Evolutionary conservation across 2,113 vertebrate species (phyloP), one percentile per base, ranked within the genome.

Genomic region (Lepisosteus osseus): DNA sequence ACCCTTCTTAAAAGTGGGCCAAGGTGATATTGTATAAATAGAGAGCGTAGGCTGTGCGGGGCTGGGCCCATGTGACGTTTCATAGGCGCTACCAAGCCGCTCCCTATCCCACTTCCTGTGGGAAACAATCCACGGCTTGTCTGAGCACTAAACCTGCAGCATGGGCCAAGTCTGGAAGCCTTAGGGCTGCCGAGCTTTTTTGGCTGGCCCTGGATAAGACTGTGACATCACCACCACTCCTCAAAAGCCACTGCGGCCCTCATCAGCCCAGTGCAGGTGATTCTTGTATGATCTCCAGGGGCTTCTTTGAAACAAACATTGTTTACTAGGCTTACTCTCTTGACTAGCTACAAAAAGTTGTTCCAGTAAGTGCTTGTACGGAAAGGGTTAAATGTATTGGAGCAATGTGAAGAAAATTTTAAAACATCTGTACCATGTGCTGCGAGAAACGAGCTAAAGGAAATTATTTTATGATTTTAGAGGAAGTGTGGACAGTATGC

Each of bases 31-130:
- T 85, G 86, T 90, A 85, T 89, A 90, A 89, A 90, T 89, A 87
- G 74, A 76, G 78, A 85, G 87, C 82, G 90, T 93, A 87, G 90
- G 91, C 81, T 17, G 59, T 6, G 83, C 41, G 45, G 80, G 86
- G 87, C 80, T 79, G 76, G 74, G 85, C 81, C 76, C 76, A 29
- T 1, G 77, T 91, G 87, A 92, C 89, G 88, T 88, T 76, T 84
- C 81, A 75, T 17, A 71, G 74, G 80, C 54, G 71, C 81, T 82
- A 72, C 77, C 74, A 82, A 80, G 83, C 90, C 89, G 82, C 91
- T 90, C 90, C 90, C 88, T 89, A 74, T 81, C 79, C 62, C 68
- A 83, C 89, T 87, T 92, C 89, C 91, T 91, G 89, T 89, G 76
- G 71, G 76, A 76, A 91, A 93, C 86, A 89, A 87, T 87, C 82